A percentile compares a stretch with the other conserved stretches of the same genome.
Conservation (phyloP, 2,797 vertebrate species). For the Sardinella longiceps region DNA sequence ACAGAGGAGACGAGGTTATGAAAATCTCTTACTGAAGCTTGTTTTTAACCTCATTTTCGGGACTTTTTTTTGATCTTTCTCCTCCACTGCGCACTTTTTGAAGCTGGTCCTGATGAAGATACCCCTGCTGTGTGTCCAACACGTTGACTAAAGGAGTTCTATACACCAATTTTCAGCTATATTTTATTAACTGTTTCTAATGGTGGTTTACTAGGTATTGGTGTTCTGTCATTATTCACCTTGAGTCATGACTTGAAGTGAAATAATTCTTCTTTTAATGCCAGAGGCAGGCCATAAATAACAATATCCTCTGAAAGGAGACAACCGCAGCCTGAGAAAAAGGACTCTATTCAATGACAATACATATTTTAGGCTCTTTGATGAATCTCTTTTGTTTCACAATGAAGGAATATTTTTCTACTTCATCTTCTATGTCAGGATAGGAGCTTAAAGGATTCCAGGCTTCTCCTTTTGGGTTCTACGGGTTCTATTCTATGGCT, state of each 20-base stretch:
- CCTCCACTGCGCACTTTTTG: background rate
- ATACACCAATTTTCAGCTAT: conserved; percentile 35
- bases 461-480: background rate
- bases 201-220: conserved; percentile 53
- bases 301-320: conserved; percentile 31
- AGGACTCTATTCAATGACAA: conserved; percentile 20
- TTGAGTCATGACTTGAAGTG: conserved; percentile 55
- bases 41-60: background rate
- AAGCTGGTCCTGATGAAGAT: conserved; percentile 10
- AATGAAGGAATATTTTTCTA: background rate
- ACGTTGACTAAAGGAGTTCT: background rate
- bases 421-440: background rate
- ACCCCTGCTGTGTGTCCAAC: conserved; percentile 35
- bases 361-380: conserved; percentile 30
- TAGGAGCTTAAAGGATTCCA: background rate
- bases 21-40: background rate
- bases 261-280: conserved; percentile 54
- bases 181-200: conserved; percentile 63
- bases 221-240: conserved; percentile 58
- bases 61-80: background rate
- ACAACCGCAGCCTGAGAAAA: conserved; percentile 48
- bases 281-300: conserved; percentile 39
- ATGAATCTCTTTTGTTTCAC: conserved; percentile 23
- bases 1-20: background rate
- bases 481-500: too few relatives aligned